Evolutionary conservation across 2,113 vertebrate genomes (phyloP), one percentile per base, ranked within the genome.

Genomic region (Onychostruthus taczanowskii): DNA sequence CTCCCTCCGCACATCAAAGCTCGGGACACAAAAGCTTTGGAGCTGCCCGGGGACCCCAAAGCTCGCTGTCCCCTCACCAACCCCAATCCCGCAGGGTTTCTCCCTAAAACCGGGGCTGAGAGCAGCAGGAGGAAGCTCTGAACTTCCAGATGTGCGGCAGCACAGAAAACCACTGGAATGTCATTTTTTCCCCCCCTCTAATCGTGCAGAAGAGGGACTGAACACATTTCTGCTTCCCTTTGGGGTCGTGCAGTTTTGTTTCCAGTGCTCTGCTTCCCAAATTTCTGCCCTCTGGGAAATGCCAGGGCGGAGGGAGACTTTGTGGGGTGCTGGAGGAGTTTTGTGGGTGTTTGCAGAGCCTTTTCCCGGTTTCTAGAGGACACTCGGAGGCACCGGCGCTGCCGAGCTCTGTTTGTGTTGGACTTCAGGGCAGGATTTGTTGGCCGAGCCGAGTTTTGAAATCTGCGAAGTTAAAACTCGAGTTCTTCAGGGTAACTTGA

Each of bases 41-140:
- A 69, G 93, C 55, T 33, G 15, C 95, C 69, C 3, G 46, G 90
- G 84, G 74, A 96, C 52, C 89, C 76, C 95, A 35, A 72, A 78
- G 70, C 75, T 93, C 59, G 6, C 35, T 39, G 92, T 22, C 47
- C 75, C 44, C 20, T 37, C 6, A 0, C 79, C 70, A 59, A 27
- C 63, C 76, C 58, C 23, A 20, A 0, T 41, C 61, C 76, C 23
- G 13, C 16, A 1, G 46, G 14, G 17, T 53, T 91, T 92, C 50
- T 37, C 69, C 93, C 33, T 12, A 50, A 87, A 96, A 84, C 6
- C 5, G 11, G 5, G 30, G 21, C 49, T 1, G 58, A 63, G 55
- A 0, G 64, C 17, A 15, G 77, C 37, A 3, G 27, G 77, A 63
- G 78, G 69, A 52, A 81, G 21, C 27, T 31, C 27, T 4, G 33